Base-by-base conservation (phyloP, 2,888 invertebrate species). In the Meta bourneti region DNA sequence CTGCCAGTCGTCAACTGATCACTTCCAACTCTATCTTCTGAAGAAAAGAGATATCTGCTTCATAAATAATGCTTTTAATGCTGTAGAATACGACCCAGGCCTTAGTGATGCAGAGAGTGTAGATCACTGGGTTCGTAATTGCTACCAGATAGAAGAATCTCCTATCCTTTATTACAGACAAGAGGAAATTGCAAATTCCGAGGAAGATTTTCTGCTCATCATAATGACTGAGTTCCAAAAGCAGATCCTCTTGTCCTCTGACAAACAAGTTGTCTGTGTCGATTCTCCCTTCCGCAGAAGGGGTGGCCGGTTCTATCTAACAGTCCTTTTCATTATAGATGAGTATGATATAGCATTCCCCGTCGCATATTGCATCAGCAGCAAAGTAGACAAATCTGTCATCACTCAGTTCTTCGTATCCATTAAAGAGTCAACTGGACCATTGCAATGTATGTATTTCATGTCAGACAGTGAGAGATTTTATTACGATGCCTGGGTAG, bases 141-240 rank as follows among this genome's bases (percentile, higher is more conserved):
- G 90, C 52, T 77, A 77, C 54, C 81, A 90, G 20, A 86, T 90
- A 81, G 86, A 90, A 77, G 80, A 86, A 51, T 90, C 90, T 9
- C 90, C 90, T 0, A 71, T 90, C 9, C 80, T 90, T 1, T 81
- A 69, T 54, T 90, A 90, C 48, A 34, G 77, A 20, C 80, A 86
- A 20, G 82, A 90, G 13, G 77, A 81, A 61, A 48, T 52, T 51
- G 16, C n/a, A 13, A 52, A 52, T 51, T 19, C 49, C 0, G 48
- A 86, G 0, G 90, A 86, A 54, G 86, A 90, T 6, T 90, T 90
- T 54, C n/a, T 86, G 20, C 82, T 90, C 51, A 70, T 90, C 16
- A 90, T 90, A 69, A 90, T 90, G 90, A 90, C 90, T 6, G 86
- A 86, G 70, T 90, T 90, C n/a, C 90, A 90, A 48, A 90, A 85